phyloP scores from a whole-genome alignment of 37 sponge, comb jelly and placozoan species.

The Oscarella lobularis region DNA sequence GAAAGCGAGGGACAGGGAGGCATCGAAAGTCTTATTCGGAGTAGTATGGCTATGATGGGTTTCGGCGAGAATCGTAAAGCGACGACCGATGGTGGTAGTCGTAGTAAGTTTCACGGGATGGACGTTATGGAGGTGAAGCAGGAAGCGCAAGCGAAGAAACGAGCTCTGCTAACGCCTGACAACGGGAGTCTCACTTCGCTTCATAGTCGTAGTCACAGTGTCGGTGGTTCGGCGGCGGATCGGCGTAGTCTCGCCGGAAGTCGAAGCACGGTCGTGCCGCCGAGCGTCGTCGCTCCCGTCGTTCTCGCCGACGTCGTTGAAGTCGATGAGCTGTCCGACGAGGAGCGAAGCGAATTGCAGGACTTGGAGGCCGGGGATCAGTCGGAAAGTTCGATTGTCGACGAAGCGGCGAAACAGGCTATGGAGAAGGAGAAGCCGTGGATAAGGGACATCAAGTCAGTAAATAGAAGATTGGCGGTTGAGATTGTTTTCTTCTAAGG shows the following conservation, averaged over 20 bases:
- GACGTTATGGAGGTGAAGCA: background rate
- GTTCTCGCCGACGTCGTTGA: conserved; percentile 11
- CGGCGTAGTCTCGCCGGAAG: background rate
- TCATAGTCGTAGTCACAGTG: background rate
- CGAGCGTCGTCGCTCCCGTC: background rate
- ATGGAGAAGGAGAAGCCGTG: background rate
- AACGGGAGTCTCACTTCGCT: background rate
- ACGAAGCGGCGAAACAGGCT: background rate
- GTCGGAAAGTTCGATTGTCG: background rate
- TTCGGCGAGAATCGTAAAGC: background rate
- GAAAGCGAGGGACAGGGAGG: too few species aligned
- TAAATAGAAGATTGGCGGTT: background rate
- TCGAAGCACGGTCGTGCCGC: background rate
- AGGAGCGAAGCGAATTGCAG: conserved; percentile 45
- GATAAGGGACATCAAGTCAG: background rate
- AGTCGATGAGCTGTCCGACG: conserved; percentile 15
- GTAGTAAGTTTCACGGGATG: background rate
- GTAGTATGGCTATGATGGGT: background rate
- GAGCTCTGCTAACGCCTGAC: background rate
- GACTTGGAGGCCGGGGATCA: conserved; percentile 37
- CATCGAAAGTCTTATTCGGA: background rate
- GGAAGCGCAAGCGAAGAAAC: background rate
- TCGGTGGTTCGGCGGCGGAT: background rate
- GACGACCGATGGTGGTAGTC: background rate
- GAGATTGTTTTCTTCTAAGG: background rate